phyloP scores from a whole-genome alignment of 1,140 invertebrate genomes.

The Drosophila kurseongensis region DNA sequence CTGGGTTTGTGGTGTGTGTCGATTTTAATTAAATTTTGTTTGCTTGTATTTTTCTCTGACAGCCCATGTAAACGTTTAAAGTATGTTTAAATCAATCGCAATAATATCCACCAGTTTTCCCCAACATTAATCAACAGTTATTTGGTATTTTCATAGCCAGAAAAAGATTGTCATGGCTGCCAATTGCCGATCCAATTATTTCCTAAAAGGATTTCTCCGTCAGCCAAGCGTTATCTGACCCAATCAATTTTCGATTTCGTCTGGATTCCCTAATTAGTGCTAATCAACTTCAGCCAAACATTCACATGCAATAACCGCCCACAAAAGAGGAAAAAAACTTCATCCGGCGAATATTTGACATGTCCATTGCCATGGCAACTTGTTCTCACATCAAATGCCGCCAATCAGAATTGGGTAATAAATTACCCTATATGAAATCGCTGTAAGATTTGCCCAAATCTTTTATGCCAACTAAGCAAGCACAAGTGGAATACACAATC shows the following conservation, averaged over 20 bases:
- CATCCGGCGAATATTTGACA: conserved; percentile 25
- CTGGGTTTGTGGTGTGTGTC: conserved; percentile 28
- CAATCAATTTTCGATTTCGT: conserved; percentile 39
- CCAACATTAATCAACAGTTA: neutral
- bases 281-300: conserved; percentile 51
- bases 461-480: conserved; percentile 60
- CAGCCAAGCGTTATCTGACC: conserved; percentile 41
- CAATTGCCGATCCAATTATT: conserved; percentile 37
- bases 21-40: conserved; percentile 64
- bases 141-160: neutral
- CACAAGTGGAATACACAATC: conserved; percentile 21
- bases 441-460: conserved; percentile 64
- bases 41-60: conserved; percentile 44
- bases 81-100: conserved; percentile 13
- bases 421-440: conserved; percentile 54
- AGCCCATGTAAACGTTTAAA: conserved; percentile 24
- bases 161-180: conserved; percentile 42
- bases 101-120: neutral
- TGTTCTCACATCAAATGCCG: conserved; percentile 12
- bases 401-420: conserved; percentile 30
- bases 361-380: conserved; percentile 42
- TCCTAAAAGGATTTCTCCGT: conserved; percentile 39
- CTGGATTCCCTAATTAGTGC: conserved; percentile 39
- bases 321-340: conserved; percentile 35
- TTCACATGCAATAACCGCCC: conserved; percentile 29